Base-by-base conservation (phyloP, 2,888 invertebrate species). In the Lobophora halterata region DNA sequence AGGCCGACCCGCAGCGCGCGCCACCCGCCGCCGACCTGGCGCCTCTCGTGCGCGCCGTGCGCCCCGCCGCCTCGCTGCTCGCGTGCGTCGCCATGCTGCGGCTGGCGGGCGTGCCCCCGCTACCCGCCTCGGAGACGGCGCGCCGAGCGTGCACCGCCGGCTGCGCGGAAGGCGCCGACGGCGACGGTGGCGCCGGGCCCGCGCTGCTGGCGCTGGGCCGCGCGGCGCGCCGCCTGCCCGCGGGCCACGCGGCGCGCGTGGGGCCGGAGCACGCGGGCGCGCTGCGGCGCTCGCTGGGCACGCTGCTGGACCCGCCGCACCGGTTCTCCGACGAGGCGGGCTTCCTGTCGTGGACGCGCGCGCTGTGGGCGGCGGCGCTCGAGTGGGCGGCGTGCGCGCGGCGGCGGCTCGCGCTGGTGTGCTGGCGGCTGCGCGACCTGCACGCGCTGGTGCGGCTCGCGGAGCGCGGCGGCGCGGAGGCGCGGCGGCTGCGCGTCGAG, bases 21-120 rank as follows among this genome's bases (percentile, higher is more conserved):
- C 75, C 78, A 85, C 88, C 56, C 88, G 93, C 63, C 81, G 92
- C 57, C 88, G 91, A 91, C 56, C 89, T 93, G 65, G 90, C 94
- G 49, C 92, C 91, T 73, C 93, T 94, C 2, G 20, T 35, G 49
- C 37, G 35, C 24, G 80, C 92, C 25, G 86, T 90, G 20, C 87
- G 88, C 27, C 77, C 80, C 3, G 81, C 80, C 34, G 90, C 91
- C 41, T 88, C 88, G 17, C 89, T 92, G 62, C 88, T 89, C 58
- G 75, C 94, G 54, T 88, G 90, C 12, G 79, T 90, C 7, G 87
- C 90, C 20, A 87, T 90, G 52, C 78, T 94, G 46, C 63, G 71
- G 41, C 68, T 78, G 27, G 77, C 69, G 45, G 66, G 68, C 63
- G 70, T 66, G 52, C 65, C 64, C 39, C 54, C 60, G 55, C 43